Evolutionary conservation across 2,888 invertebrate species (phyloP), one percentile per base, ranked within the genome.

Genomic region (Apamea crenata): DNA sequence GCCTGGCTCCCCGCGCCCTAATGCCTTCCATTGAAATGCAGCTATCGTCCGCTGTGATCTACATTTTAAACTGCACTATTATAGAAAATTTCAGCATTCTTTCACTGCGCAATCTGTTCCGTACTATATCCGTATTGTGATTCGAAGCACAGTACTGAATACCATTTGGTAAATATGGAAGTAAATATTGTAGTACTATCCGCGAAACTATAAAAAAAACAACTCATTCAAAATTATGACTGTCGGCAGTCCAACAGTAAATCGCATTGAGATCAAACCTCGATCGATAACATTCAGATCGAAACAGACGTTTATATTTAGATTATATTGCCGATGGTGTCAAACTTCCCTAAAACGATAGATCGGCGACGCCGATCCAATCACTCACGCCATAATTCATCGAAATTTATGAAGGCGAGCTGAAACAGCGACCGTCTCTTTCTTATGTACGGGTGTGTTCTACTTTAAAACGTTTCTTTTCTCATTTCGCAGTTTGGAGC

Each of bases 401-500:
- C 93, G 92, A 92, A 95, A 95, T 95, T 94, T 94, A 95, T 93
- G 94, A 94, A 95, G 93, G 93, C 93, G 93, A 92, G 92, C 94
- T 92, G 93, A 95, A 95, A 95, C 93, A 90, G 90, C 93, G 83
- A 90, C 94, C 94, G 93, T 97, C 97, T 96, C 96, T 95, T 91
- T 97, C 96, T 95, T 92, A 93, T 96, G 92, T 95, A 95, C 92
- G 93, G 92, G 88, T 91, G 91, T 91, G 95, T 92, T 94, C 93
- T 94, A 95, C 95, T 95, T 96, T 95, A 95, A 95, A 94, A 91
- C 93, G 92, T 96, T 96, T 96, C 96, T 97, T 97, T 96, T 96
- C 96, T 96, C 96, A 96, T 96, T 96, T 97, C 96, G 95, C 97
- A 96, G 97, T 94, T 97, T 97, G 97, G 97, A 97, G 95, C 95